Evolutionary conservation across 2,888 invertebrate genomes (phyloP).

Genomic region (Drosophila pseudotalamancana): DNA sequence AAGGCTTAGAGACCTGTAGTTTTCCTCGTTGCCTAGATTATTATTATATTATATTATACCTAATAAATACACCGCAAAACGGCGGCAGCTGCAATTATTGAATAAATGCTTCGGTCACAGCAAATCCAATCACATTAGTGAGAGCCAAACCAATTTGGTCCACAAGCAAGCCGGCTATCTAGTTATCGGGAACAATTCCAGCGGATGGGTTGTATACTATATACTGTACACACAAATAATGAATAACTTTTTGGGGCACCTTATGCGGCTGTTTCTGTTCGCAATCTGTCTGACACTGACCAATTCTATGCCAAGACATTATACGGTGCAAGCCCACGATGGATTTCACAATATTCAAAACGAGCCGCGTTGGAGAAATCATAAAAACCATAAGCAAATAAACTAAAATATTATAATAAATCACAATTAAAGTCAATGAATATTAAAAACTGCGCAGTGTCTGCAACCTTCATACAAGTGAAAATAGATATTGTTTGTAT

Average conservation of each 20-base stretch:
- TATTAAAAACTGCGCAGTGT: background rate
- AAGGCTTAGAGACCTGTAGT: too few species aligned
- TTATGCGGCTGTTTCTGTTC: background rate
- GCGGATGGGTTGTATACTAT: background rate
- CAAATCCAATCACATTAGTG: slow-evolving; percentile 44
- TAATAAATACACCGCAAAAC: slow-evolving; percentile 28
- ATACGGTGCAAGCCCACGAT: slow-evolving; percentile 23
- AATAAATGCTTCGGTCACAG: slow-evolving; percentile 19
- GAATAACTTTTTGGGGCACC: background rate
- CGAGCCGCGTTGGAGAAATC: slow-evolving; percentile 16
- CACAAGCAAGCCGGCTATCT: too few species aligned
- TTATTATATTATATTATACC: too few species aligned
- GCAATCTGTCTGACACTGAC: background rate
- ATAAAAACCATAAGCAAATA: slow-evolving; percentile 1
- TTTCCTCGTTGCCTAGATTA: too few species aligned
- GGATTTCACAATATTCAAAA: slow-evolving; percentile 37
- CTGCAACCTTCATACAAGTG: slow-evolving; percentile 13
- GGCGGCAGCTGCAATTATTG: slow-evolving; percentile 14
- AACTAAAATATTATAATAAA: background rate
- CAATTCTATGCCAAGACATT: background rate
- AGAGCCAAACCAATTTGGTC: too few species aligned
- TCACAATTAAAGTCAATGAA: background rate
- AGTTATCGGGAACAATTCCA: background rate
- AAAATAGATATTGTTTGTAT: background rate
- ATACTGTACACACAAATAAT: too few species aligned